Evolutionary conservation across 2,797 vertebrate species (phyloP).

Genomic region (Ceryle rudis): DNA sequence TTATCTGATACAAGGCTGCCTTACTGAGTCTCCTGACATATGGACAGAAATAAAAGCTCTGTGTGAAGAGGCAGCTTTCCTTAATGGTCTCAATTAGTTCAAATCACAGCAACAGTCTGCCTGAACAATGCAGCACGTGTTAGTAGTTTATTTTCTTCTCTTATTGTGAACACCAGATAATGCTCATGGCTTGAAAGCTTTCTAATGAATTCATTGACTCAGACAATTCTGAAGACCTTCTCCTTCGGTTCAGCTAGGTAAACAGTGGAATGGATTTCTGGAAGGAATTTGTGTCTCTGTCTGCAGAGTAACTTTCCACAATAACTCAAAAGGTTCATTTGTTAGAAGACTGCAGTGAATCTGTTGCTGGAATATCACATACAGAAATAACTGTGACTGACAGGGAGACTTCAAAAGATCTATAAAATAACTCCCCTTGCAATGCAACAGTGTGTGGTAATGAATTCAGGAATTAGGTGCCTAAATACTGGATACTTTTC

Average conservation of each 20-base stretch:
- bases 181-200: constrained; percentile 19
- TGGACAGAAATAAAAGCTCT: constrained; percentile 43
- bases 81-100: constrained; percentile 55
- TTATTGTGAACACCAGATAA: constrained; percentile 12
- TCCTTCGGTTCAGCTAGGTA: not conserved
- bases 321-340: constrained; percentile 24
- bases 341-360: not conserved
- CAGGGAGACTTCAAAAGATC: not conserved
- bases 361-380: not conserved
- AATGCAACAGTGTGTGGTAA: not conserved
- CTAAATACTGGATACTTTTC: not conserved
- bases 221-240: not conserved
- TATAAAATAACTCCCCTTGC: not conserved
- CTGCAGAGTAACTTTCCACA: not conserved
- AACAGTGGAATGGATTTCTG: not conserved
- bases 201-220: constrained; percentile 33
- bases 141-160: constrained; percentile 15
- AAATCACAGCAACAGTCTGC: constrained; percentile 29
- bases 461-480: not conserved
- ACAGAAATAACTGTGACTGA: not conserved
- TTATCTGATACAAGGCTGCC: not conserved
- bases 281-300: constrained; percentile 3
- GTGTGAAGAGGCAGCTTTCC: constrained; percentile 25
- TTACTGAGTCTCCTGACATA: constrained; percentile 4
- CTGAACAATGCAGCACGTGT: constrained; percentile 23